Percentiles rank a stretch among this genome's conserved stretches.
These are phyloP conservation scores for Struthidea cinerea DNA, from an alignment of 2,113 vertebrate species.

Conservation along the genomic window DNA sequence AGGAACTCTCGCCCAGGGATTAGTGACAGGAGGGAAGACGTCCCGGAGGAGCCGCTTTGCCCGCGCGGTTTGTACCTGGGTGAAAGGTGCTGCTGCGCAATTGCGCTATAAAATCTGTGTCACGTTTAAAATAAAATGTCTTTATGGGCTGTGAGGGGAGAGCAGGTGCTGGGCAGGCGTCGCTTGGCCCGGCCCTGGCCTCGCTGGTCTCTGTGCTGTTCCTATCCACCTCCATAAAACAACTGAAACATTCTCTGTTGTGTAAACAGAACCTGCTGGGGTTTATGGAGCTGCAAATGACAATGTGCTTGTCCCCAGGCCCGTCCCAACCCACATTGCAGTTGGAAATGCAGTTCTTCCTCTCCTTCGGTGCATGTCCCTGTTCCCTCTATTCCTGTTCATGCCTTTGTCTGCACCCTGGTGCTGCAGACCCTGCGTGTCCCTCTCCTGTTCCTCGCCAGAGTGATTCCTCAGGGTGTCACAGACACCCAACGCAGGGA, in stretches of 20 bases:
- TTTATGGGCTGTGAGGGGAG: background rate
- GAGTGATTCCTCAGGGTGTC: background rate
- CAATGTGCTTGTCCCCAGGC: background rate
- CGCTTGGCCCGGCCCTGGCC: background rate
- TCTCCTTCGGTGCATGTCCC: background rate
- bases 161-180: background rate
- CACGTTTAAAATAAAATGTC: background rate
- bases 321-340: accelerated
- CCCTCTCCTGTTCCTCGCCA: background rate
- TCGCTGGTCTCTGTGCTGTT: background rate
- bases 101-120: background rate
- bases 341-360: background rate
- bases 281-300: background rate
- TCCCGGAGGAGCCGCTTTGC: background rate
- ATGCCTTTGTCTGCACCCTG: background rate
- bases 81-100: background rate
- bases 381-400: background rate
- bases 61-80: background rate
- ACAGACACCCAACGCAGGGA: accelerated
- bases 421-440: background rate
- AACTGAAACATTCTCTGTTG: constrained; percentile 41
- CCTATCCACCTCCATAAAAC: constrained; percentile 34
- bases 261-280: background rate
- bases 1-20: background rate
- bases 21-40: background rate